A percentile compares a stretch with the other conserved stretches of the same genome.
These are phyloP conservation scores for Drosophila limbata DNA, from an alignment of 2,888 invertebrate species.

Conservation along the genomic window DNA sequence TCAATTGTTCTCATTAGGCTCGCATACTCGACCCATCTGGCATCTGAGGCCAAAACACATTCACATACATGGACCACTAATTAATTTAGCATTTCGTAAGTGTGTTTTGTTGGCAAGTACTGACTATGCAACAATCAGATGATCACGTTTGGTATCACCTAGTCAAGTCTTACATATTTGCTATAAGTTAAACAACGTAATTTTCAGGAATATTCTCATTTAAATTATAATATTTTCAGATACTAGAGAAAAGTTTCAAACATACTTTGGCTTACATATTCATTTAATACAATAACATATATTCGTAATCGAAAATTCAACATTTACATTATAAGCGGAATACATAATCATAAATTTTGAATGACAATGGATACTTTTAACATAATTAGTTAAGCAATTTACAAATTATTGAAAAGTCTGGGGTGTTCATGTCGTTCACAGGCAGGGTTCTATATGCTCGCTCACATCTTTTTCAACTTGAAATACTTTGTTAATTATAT, in stretches of 20 bases:
- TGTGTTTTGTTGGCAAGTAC: constrained; percentile 1
- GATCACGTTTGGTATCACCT: not conserved
- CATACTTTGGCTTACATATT: not conserved
- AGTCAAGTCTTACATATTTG: not conserved
- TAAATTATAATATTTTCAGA: not conserved
- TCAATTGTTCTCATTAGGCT: constrained; percentile 24
- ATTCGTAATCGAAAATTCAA: constrained; percentile 5
- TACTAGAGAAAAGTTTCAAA: not conserved
- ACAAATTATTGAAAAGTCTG: constrained; percentile 9
- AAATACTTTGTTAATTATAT: constrained; percentile 12
- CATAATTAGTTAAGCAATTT: constrained; percentile 2
- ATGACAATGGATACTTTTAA: constrained; percentile 4
- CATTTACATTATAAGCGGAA: constrained; percentile 9
- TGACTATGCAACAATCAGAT: not conserved
- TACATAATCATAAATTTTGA: not conserved
- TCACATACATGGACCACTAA: constrained; percentile 14
- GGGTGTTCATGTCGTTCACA: constrained; percentile 2
- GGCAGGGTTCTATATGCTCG: not conserved
- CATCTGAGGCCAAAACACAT: not conserved
- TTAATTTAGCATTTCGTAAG: constrained; percentile 13
- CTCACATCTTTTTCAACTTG: constrained; percentile 1
- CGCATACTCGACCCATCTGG: not conserved
- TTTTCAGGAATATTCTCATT: constrained; percentile 1
- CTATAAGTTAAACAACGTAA: not conserved
- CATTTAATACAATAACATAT: constrained; percentile 4